Conservation (phyloP, 1,140 invertebrate species). For the Eumaeus atala region DNA sequence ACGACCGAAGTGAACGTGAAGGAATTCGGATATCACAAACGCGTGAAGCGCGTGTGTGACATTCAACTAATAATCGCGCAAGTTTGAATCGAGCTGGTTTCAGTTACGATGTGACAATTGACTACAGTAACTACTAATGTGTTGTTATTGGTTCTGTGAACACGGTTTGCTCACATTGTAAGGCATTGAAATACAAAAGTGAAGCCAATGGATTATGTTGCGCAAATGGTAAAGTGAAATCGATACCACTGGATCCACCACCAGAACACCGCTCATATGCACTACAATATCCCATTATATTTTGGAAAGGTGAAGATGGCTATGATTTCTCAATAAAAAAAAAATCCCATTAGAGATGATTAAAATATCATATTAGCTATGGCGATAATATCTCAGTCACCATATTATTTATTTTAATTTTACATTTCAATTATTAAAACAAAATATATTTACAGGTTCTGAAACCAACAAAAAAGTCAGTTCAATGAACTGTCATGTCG, state of each 20-base stretch:
- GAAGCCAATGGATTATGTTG: slow-evolving; percentile 58
- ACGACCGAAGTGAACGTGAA: slow-evolving; percentile 6
- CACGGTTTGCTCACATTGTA: slow-evolving; percentile 42
- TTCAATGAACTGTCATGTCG: slow-evolving; percentile 23
- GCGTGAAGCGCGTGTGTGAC: slow-evolving; percentile 25
- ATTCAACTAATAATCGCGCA: slow-evolving; percentile 26
- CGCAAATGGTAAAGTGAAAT: slow-evolving; percentile 40
- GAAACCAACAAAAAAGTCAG: slow-evolving; percentile 25
- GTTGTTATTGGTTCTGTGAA: slow-evolving; percentile 37
- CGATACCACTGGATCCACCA: slow-evolving; percentile 33
- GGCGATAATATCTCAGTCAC: no score
- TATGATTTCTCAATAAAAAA: slow-evolving; percentile 14
- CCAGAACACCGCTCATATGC: slow-evolving; percentile 35
- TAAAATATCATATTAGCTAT: no score
- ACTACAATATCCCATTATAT: slow-evolving; percentile 18
- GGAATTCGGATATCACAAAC: background rate
- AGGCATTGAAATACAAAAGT: slow-evolving; percentile 49
- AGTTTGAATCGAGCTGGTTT: slow-evolving; percentile 33
- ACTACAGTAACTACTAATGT: slow-evolving; percentile 32
- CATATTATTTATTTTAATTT: no score
- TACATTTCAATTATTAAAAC: no score
- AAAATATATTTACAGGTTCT: slow-evolving; percentile 12
- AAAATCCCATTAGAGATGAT: background rate
- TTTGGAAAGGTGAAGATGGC: slow-evolving; percentile 16
- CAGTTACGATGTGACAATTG: slow-evolving; percentile 34